Evolutionary conservation across 1,140 invertebrate genomes (phyloP), one percentile per base, ranked within the genome.

Genomic region (Drosophila pachea): DNA sequence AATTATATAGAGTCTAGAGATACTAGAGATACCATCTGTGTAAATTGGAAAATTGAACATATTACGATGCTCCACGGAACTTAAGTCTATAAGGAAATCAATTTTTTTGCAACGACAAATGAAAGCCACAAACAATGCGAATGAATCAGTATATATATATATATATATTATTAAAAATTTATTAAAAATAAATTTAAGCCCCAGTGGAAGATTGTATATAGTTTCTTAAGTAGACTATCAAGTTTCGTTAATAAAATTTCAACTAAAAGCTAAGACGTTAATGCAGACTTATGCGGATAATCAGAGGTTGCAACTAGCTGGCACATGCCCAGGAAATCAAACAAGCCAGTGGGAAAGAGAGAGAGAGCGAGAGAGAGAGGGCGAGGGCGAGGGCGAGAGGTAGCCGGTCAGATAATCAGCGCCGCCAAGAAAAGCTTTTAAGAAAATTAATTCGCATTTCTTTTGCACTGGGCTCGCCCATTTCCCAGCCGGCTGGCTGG

Each of bases 351-450:
- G 43, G 12, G 32, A 31, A 29, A 5, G 7, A 29, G 7, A 7
- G 12, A 33, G 9, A 12, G 42, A 36, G n/a, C 9, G 38, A 40
- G 47, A 16, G 35, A 32, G 40, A n/a, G 32, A 4, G 16, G 12
- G 12, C 9, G 31, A n/a, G 14, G n/a, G 40, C 45, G 31, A 54
- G 29, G 33, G 12, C 45, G 58, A 29, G 14, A 42, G 36, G 40
- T 70, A 68, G 48, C 54, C 55, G 65, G 65, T 71, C 38, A 74
- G 81, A 86, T 86, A 86, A 86, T 86, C 81, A 86, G 76, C 81
- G 62, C 73, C 70, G 76, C 76, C 81, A 86, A 86, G 81, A 79
- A 86, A 86, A 74, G 81, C 81, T 86, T 86, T 86, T 86, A 86
- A 86, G 81, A 86, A 86, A 86, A 86, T 86, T 86, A 86, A 86